Evolutionary conservation across 1,140 invertebrate genomes (phyloP), one percentile per base, ranked within the genome.

Genomic region (Zophobas atratus): DNA sequence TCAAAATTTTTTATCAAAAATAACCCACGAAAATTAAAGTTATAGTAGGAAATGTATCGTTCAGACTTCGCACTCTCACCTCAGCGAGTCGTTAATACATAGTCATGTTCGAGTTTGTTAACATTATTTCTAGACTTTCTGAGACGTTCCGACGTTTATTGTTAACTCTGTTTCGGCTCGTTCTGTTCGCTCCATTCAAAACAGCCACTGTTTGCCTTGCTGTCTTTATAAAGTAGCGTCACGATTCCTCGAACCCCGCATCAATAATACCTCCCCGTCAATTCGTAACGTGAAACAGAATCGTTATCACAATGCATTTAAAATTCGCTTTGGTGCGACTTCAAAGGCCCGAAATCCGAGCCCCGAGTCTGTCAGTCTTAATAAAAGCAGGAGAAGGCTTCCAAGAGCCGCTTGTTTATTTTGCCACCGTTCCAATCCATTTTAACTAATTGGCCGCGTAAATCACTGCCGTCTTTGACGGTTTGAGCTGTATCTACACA

Each of bases 371-470:
- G 56, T 38, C 56, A 38, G 56, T 35, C 4, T 57, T 38, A 35
- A 57, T 57, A 35, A 57, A 33, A 57, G 55, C 4, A 57, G 55
- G 34, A 2, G 32, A 67, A 67, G 43, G 39, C 20, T 20, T 20
- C 20, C 20, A 32, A 20, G n/a, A n/a, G 20, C 8, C 20, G 60
- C 43, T 67, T 67, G 60, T 67, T 67, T 67, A 67, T 67, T 67
- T 67, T 39, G 39, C 6, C 33, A 6, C 3, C 33, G 60, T 43
- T 33, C 33, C 2, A 33, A 57, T 57, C 55, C 55, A 41, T 63
- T 63, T n/a, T 67, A 39, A 67, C 60, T 67, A 67, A 67, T 67
- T 67, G 39, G 38, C n/a, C 39, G 8, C 60, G 60, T 67, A 67
- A 67, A 67, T 67, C 60, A 67, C 60, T 6, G 2, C 20, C 3